Base-by-base conservation (phyloP, 2,797 vertebrate species). In the Emydoidea blandingii region DNA sequence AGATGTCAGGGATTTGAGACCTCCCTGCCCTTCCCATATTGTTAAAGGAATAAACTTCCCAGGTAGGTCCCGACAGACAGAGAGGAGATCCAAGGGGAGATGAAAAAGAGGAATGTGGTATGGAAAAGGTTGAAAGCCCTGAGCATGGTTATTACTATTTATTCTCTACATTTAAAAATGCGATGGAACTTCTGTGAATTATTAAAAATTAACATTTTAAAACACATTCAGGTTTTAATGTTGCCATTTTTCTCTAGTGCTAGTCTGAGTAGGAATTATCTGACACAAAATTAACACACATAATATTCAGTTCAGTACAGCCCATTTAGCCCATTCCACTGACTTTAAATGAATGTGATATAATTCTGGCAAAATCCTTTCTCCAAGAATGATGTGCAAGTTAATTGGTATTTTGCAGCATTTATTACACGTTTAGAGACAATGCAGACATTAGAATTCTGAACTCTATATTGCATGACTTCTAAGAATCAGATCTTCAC, bases 371-470 rank as follows among this genome's bases (percentile, higher is more conserved):
- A 92, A 95, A 96, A 91, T 79, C 68, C 27, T 82, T 88, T 83
- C 82, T 86, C 56, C 80, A 86, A 88, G 47, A 92, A 91, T 44
- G 5, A 59, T 49, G 14, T 81, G 14, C 34, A 82, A 85, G 31
- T 37, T 89, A 96, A 92, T 85, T 54, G 16, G 62, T 89, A 79
- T 89, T 94, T 91, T 89, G 52, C 47, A 89, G n/a, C 34, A 89
- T 86, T 92, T 93, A 94, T 86, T 92, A 62, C 14, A 78, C 50
- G 82, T 91, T 31, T 85, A 76, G 44, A 95, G 88, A 41, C 41
- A 85, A 37, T 74, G 83, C 10, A 92, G 92, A 74, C 29, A 53
- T 57, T 85, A 89, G 54, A 95, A 91, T 95, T 90, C 84, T 95
- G 80, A 94, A 52, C 12, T 79, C 68, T 87, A 15, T 72, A 78